Conservation (phyloP, 2,797 vertebrate genomes). For the Hydrocynus forskahlii region DNA sequence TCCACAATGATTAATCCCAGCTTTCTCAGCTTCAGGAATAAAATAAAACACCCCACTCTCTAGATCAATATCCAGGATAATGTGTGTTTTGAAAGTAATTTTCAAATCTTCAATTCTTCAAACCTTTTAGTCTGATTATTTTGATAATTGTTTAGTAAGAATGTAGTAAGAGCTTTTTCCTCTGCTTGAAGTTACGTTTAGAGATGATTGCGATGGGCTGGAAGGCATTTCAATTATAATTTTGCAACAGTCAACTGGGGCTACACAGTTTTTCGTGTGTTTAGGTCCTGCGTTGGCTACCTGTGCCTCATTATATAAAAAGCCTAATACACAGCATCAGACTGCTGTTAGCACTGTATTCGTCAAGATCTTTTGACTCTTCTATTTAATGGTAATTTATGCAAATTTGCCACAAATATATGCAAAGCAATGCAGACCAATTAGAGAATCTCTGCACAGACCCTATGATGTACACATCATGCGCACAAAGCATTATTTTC, state of each 20-base stretch:
- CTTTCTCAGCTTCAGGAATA: no score
- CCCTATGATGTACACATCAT: not conserved
- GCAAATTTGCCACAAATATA: constrained; percentile 3
- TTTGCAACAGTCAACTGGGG: not conserved
- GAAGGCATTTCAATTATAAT: no score
- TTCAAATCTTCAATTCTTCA: no score
- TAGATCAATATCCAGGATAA: no score
- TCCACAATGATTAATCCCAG: no score
- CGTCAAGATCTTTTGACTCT: not conserved
- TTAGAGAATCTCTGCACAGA: not conserved
- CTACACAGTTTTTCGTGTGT: not conserved
- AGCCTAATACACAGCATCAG: not conserved
- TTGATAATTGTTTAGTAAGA: no score
- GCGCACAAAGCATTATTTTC: not conserved
- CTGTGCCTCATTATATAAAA: not conserved
- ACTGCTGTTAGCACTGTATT: not conserved
- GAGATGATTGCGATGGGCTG: no score
- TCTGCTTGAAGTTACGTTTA: no score
- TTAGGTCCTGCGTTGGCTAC: not conserved
- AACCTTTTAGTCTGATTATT: no score
- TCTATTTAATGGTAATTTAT: constrained; percentile 6
- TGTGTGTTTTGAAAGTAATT: no score
- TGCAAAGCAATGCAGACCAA: not conserved
- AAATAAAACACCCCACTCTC: no score
- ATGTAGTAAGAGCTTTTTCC: no score